Evolutionary conservation across 2,797 vertebrate genomes (phyloP).

Genomic region (Tarsius wallacei): DNA sequence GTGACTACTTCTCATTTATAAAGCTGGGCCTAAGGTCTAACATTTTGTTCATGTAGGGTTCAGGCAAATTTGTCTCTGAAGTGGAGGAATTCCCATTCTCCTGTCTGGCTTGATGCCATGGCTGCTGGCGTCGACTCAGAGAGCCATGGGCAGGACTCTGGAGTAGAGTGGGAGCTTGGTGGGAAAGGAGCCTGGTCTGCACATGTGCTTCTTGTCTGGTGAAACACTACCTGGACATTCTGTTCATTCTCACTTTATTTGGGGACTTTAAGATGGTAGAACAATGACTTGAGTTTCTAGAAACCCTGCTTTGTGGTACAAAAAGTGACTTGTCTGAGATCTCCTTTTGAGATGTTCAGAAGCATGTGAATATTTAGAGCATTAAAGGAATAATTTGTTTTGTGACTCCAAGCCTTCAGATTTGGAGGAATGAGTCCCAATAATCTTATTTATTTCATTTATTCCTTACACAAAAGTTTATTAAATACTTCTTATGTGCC

Average conservation of each 20-base stretch:
- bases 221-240: constrained; percentile 46
- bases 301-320: constrained; percentile 6
- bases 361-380: neutral
- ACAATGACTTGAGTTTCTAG: constrained; percentile 58
- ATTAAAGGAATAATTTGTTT: neutral
- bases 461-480: neutral
- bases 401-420: neutral
- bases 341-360: neutral
- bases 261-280: constrained; percentile 31
- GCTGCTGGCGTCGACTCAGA: neutral
- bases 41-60: neutral
- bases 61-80: constrained; percentile 55
- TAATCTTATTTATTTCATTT: neutral
- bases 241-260: constrained; percentile 54
- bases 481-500: neutral
- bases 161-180: neutral
- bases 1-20: neutral
- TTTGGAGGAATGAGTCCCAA: neutral
- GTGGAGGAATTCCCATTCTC: constrained; percentile 59
- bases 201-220: constrained; percentile 37
- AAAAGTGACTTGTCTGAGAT: constrained; percentile 10
- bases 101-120: neutral
- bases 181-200: neutral
- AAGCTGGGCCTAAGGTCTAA: neutral
- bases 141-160: neutral